Percentiles rank a stretch among this genome's conserved stretches.
Conservation (phyloP, 2,888 invertebrate species). For the Dryobotodes eremita region DNA sequence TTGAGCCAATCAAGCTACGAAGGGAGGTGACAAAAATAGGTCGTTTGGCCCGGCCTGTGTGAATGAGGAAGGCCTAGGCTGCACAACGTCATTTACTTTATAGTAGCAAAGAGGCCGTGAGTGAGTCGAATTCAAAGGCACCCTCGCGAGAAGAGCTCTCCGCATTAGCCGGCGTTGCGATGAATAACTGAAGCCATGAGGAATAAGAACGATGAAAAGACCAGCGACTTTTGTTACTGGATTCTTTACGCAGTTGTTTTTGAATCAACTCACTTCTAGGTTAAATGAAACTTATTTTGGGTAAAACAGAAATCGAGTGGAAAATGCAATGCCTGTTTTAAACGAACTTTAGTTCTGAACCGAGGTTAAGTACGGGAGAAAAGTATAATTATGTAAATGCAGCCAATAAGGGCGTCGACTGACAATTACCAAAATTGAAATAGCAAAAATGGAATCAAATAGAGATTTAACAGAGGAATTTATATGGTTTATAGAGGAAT, state of each 20-base stretch:
- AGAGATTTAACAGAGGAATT: slow-evolving; percentile 25
- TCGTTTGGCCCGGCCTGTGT: slow-evolving; percentile 66
- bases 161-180: slow-evolving; percentile 71
- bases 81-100: slow-evolving; percentile 75
- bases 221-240: slow-evolving; percentile 53
- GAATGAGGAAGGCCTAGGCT: slow-evolving; percentile 69
- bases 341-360: slow-evolving; percentile 3
- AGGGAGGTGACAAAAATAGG: slow-evolving; percentile 74
- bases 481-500: slow-evolving; percentile 16
- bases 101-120: slow-evolving; percentile 71
- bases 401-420: background rate
- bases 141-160: slow-evolving; percentile 72
- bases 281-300: slow-evolving; percentile 37
- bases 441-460: slow-evolving; percentile 21
- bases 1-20: slow-evolving; percentile 72
- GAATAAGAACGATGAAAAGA: slow-evolving; percentile 65
- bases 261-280: slow-evolving; percentile 46
- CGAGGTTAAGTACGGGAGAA: background rate
- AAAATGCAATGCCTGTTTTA: slow-evolving; percentile 9
- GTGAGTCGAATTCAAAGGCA: slow-evolving; percentile 71
- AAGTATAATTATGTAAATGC: background rate
- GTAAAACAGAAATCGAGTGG: background rate
- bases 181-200: slow-evolving; percentile 72
- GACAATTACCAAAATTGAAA: slow-evolving; percentile 1
- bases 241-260: slow-evolving; percentile 50